These are phyloP conservation scores for Nephrocerus scutellatus DNA, from an alignment of 2,888 invertebrate genomes.

Conservation along the genomic window DNA sequence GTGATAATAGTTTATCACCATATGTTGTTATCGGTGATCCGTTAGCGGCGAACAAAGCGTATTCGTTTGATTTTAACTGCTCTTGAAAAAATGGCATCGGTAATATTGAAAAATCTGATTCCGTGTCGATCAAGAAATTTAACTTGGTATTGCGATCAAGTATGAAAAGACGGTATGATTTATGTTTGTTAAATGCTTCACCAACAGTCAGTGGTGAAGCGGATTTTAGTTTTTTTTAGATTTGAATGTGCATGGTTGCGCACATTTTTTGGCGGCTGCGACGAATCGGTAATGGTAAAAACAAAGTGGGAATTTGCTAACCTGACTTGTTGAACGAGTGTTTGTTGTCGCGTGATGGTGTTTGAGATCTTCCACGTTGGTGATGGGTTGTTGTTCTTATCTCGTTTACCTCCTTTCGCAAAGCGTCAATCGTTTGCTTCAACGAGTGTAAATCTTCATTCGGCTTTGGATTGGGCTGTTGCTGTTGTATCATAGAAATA, in stretches of 20 bases:
- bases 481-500: no score
- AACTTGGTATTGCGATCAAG: slow-evolving; percentile 6
- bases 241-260: slow-evolving; percentile 9
- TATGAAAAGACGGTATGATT: slow-evolving; percentile 12
- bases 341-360: no score
- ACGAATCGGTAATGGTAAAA: slow-evolving; percentile 17
- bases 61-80: no score
- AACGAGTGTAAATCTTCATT: no score
- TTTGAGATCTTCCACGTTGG: no score
- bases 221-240: slow-evolving; percentile 12
- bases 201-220: slow-evolving; percentile 1
- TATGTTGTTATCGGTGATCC: slow-evolving; percentile 17
- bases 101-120: slow-evolving; percentile 19
- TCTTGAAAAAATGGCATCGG: no score
- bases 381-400: no score
- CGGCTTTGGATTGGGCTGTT: no score
- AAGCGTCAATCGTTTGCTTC: no score
- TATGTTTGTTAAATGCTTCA: slow-evolving; percentile 2
- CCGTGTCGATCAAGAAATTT: slow-evolving; percentile 20
- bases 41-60: slow-evolving; percentile 20
- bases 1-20: slow-evolving; percentile 13
- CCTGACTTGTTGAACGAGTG: no score
- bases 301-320: no score
- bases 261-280: slow-evolving; percentile 14
- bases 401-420: no score